Evolutionary conservation across 2,113 vertebrate species (phyloP).

Genomic region (Carassius auratus): DNA sequence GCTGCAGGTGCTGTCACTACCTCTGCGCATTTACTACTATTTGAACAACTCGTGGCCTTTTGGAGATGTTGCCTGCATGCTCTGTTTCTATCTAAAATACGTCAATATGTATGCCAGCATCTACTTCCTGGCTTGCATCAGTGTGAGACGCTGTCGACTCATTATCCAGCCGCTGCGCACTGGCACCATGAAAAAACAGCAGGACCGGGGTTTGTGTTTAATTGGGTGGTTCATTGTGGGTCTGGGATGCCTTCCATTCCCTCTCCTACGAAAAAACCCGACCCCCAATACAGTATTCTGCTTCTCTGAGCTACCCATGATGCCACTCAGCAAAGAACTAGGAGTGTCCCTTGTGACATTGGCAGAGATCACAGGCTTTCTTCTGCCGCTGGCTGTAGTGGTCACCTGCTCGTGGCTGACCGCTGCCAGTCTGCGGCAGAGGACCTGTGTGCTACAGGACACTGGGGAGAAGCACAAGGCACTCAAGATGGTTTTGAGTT

Average conservation of each 20-base stretch:
- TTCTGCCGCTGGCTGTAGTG: constrained; percentile 84
- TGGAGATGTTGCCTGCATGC: constrained; percentile 83
- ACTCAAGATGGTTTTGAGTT: constrained; percentile 91
- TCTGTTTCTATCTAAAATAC: constrained; percentile 97
- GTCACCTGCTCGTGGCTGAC: constrained; percentile 87
- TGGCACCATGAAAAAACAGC: constrained; percentile 68
- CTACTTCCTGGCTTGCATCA: constrained; percentile 93
- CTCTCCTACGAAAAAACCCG: constrained; percentile 74
- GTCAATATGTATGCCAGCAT: constrained; percentile 99
- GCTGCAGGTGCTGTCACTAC: constrained; percentile 91
- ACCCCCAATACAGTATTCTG: constrained; percentile 61
- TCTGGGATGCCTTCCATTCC: constrained; percentile 86
- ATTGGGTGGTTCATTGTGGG: constrained; percentile 86
- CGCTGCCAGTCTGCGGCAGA: constrained; percentile 77
- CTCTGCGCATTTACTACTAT: constrained; percentile 95
- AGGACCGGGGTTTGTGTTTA: constrained; percentile 79
- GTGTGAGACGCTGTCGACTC: constrained; percentile 86
- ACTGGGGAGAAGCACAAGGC: constrained; percentile 90
- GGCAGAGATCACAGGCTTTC: constrained; percentile 84
- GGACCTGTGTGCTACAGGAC: constrained; percentile 75
- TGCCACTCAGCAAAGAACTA: constrained; percentile 58
- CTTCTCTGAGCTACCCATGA: constrained; percentile 87
- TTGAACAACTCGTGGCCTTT: constrained; percentile 87
- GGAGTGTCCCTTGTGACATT: constrained; percentile 77
- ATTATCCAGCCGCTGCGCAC: constrained; percentile 85